These are phyloP conservation scores for Drosophila paramelanica DNA, from an alignment of 2,888 invertebrate genomes.

Conservation along the genomic window DNA sequence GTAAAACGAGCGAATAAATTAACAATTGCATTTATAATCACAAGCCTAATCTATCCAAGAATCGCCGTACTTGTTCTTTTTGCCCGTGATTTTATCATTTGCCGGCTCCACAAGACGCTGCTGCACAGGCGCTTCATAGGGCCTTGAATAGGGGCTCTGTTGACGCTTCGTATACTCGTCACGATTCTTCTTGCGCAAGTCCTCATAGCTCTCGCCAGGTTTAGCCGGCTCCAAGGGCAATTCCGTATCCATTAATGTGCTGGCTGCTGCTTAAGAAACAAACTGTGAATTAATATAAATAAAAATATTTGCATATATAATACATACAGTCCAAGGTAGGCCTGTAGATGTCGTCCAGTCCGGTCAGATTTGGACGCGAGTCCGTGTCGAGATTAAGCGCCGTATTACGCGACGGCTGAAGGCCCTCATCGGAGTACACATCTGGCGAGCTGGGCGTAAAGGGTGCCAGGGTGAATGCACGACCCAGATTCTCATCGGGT, in stretches of 20 bases:
- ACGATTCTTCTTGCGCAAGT: conserved; percentile 89
- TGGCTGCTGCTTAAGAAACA: conserved; percentile 40
- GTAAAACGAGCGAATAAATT: conserved; percentile 43
- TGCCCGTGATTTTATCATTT: conserved; percentile 30
- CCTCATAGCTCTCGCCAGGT: conserved; percentile 89
- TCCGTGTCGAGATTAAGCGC: conserved; percentile 88
- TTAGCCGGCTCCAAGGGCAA: conserved; percentile 85
- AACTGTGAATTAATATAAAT: neutral
- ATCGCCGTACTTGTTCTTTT: conserved; percentile 84
- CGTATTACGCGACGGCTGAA: conserved; percentile 74
- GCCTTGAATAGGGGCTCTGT: conserved; percentile 72
- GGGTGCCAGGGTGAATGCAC: conserved; percentile 85
- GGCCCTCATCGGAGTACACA: conserved; percentile 78
- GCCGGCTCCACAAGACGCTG: conserved; percentile 27
- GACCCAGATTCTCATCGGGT: conserved; percentile 85
- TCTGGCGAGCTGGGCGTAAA: conserved; percentile 83
- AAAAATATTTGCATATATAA: neutral
- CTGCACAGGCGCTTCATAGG: conserved; percentile 63
- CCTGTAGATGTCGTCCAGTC: conserved; percentile 87
- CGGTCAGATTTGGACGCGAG: conserved; percentile 86
- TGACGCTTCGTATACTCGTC: conserved; percentile 86
- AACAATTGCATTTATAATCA: conserved; percentile 25
- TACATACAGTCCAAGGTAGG: conserved; percentile 86
- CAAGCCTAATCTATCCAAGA: conserved; percentile 81
- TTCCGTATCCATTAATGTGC: conserved; percentile 84